phyloP scores from a whole-genome alignment of 2,888 invertebrate genomes.

The Caenorhabditis sp. region DNA sequence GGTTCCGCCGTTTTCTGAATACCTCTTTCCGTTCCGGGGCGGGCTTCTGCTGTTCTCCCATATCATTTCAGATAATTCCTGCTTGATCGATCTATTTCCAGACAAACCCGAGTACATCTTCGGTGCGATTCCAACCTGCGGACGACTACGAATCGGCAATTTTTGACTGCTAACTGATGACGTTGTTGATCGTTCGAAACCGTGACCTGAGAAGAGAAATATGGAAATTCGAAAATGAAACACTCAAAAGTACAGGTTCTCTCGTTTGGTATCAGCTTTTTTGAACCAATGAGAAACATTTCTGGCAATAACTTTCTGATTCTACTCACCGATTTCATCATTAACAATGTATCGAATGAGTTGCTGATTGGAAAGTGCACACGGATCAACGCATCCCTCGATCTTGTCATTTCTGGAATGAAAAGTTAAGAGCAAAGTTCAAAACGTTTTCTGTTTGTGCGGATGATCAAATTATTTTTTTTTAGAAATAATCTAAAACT shows the following conservation, averaged over 20 bases:
- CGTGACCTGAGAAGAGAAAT: conserved; percentile 9
- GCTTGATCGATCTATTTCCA: not conserved
- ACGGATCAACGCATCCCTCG: conserved; percentile 44
- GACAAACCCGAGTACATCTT: conserved; percentile 2
- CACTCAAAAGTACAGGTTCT: not conserved
- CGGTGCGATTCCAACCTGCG: conserved; percentile 25
- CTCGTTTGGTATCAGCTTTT: too few relatives aligned
- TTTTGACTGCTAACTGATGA: not conserved
- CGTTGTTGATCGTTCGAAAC: conserved; percentile 17
- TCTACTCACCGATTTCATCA: conserved; percentile 60
- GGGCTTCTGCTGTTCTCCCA: conserved; percentile 32
- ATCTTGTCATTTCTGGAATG: conserved; percentile 43
- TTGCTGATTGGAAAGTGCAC: conserved; percentile 33
- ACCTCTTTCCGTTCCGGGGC: not conserved
- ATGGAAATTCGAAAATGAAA: not conserved
- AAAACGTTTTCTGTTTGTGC: too few relatives aligned
- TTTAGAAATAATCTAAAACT: too few relatives aligned
- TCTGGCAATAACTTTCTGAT: too few relatives aligned
- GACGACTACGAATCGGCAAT: conserved; percentile 20
- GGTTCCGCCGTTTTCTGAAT: too few relatives aligned
- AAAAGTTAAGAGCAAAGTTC: not conserved
- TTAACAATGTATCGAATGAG: conserved; percentile 51
- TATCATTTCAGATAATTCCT: not conserved
- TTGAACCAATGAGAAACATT: too few relatives aligned
- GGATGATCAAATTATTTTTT: too few relatives aligned